Conservation (phyloP, 2,113 vertebrate species). For the Lepidothrix coronata region DNA sequence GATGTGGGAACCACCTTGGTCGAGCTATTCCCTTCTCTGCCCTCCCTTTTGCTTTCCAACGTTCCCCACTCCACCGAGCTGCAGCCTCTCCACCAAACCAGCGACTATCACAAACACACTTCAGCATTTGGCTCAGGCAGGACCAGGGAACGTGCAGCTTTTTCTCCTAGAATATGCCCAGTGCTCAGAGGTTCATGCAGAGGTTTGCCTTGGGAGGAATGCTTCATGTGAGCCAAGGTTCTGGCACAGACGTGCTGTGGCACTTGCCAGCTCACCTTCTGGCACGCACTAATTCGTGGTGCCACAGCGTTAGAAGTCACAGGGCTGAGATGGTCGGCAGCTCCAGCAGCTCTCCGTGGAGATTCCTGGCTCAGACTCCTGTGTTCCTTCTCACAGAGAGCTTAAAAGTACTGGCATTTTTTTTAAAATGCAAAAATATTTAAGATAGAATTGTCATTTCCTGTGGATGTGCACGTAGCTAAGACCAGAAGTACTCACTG, state of each 20-base stretch:
- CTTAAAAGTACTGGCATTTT: neutral
- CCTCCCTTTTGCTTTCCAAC: neutral
- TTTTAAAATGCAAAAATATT: neutral
- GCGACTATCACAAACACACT: fast-evolving
- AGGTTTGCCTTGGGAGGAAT: neutral
- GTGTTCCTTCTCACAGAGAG: neutral
- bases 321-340: neutral
- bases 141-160: neutral
- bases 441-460: neutral
- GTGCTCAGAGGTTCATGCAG: neutral
- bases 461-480: neutral
- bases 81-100: neutral
- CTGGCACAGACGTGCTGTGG: neutral
- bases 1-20: neutral
- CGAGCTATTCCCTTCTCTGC: neutral
- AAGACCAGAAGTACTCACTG: neutral
- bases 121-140: neutral
- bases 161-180: neutral
- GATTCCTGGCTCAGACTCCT: neutral
- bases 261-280: slow-evolving; percentile 21
- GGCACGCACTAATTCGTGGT: neutral
- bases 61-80: neutral
- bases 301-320: neutral
- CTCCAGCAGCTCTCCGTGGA: slow-evolving; percentile 29
- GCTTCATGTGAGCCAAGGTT: neutral